These are phyloP conservation scores for Ailuropoda melanoleuca DNA, from an alignment of 2,113 vertebrate species.

Conservation along the genomic window DNA sequence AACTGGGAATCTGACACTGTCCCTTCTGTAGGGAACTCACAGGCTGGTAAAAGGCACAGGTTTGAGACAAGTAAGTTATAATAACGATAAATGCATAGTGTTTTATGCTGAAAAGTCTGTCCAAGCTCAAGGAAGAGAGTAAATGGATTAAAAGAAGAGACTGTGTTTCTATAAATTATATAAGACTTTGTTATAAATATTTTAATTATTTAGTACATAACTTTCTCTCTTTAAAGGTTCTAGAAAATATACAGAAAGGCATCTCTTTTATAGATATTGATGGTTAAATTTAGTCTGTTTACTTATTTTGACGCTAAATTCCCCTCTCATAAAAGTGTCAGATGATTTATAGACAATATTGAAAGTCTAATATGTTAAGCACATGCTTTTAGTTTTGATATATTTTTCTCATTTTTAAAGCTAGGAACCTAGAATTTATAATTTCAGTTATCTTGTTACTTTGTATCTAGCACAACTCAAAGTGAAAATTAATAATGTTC, in stretches of 20 bases:
- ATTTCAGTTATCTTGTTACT: constrained; percentile 28
- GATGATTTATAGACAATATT: background rate
- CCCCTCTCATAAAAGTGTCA: background rate
- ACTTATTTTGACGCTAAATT: background rate
- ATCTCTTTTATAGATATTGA: background rate
- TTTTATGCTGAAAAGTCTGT: background rate
- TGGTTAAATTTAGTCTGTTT: background rate
- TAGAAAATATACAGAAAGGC: background rate
- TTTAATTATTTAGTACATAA: background rate
- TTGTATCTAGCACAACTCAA: background rate
- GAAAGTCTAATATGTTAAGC: constrained; percentile 35
- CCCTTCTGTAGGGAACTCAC: background rate
- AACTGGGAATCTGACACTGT: background rate
- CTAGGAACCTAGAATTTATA: constrained; percentile 12
- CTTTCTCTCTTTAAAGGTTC: background rate
- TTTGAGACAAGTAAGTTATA: background rate
- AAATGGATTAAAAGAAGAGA: background rate
- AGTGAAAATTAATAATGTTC: background rate
- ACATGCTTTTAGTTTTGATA: constrained; percentile 5
- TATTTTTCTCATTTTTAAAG: constrained; percentile 52
- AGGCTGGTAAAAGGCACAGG: background rate
- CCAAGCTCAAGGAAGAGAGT: background rate
- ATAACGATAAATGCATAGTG: background rate
- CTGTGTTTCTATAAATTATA: background rate
- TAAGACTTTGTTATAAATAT: background rate